These are phyloP conservation scores for Scaptomyza tumidula DNA, from an alignment of 2,888 invertebrate genomes.

Conservation along the genomic window DNA sequence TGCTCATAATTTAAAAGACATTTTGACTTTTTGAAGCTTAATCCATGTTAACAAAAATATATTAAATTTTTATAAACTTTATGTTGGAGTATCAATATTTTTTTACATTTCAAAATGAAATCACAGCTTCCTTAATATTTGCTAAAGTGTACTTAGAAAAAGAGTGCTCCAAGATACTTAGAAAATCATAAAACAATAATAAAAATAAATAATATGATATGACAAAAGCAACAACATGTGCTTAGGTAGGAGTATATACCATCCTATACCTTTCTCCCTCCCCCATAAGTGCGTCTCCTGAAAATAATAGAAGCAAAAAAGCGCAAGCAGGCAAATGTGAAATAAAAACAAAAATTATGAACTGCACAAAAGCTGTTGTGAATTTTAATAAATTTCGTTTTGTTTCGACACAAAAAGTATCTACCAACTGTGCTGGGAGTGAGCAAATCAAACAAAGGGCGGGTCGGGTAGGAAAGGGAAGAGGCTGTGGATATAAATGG, in stretches of 20 bases:
- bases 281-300: too few species aligned
- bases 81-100: neutral
- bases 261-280: too few species aligned
- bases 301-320: constrained; percentile 20
- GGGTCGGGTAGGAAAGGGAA: neutral
- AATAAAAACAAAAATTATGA: constrained; percentile 81
- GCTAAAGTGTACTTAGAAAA: neutral
- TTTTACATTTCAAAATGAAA: neutral
- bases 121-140: neutral
- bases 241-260: too few species aligned
- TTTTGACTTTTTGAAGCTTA: too few species aligned
- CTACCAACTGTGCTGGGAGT: constrained; percentile 63
- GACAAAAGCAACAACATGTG: too few species aligned
- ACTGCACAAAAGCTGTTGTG: constrained; percentile 81
- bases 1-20: too few species aligned
- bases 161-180: neutral
- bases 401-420: constrained; percentile 44
- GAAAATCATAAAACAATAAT: constrained; percentile 19
- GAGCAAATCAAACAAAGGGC: constrained; percentile 69
- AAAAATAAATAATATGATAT: constrained; percentile 25
- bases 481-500: neutral
- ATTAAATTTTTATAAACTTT: too few species aligned
- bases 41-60: too few species aligned
- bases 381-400: constrained; percentile 82
- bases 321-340: constrained; percentile 67